Evolutionary conservation across 1,140 invertebrate genomes (phyloP).

Genomic region (Pantala flavescens): DNA sequence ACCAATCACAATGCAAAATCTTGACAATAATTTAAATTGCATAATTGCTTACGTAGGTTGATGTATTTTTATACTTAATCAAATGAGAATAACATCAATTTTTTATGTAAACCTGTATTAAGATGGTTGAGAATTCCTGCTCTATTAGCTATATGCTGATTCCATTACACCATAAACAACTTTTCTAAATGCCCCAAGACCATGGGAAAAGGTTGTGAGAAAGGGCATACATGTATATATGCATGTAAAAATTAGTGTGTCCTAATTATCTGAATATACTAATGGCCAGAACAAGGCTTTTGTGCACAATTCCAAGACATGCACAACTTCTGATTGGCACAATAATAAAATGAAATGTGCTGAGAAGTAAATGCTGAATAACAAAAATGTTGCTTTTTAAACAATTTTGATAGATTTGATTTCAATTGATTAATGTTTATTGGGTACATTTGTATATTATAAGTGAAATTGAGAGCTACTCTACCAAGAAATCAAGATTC

Average conservation of each 20-base stretch:
- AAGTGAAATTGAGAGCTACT: background rate
- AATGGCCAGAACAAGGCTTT: background rate
- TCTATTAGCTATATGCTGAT: background rate
- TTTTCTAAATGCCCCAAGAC: slow-evolving; percentile 5
- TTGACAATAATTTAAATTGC: background rate
- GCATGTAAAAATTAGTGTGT: background rate
- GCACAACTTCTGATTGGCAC: background rate
- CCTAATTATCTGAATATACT: background rate
- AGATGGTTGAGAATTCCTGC: background rate
- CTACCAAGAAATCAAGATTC: background rate
- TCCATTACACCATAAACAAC: background rate
- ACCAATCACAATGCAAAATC: background rate
- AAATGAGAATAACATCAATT: no score
- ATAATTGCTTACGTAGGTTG: no score
- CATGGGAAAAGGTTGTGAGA: slow-evolving; percentile 4
- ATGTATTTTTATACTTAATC: no score
- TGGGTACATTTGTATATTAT: no score
- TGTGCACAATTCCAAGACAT: background rate
- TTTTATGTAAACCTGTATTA: background rate
- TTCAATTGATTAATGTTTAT: no score
- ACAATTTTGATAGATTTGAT: no score
- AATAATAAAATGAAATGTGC: background rate
- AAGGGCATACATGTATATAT: background rate
- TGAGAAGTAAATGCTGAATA: background rate
- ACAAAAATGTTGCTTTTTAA: background rate